A percentile compares a stretch with the other conserved stretches of the same genome.
Evolutionary conservation across 2,113 vertebrate genomes (phyloP).

Genomic region (Macaca fascicularis): DNA sequence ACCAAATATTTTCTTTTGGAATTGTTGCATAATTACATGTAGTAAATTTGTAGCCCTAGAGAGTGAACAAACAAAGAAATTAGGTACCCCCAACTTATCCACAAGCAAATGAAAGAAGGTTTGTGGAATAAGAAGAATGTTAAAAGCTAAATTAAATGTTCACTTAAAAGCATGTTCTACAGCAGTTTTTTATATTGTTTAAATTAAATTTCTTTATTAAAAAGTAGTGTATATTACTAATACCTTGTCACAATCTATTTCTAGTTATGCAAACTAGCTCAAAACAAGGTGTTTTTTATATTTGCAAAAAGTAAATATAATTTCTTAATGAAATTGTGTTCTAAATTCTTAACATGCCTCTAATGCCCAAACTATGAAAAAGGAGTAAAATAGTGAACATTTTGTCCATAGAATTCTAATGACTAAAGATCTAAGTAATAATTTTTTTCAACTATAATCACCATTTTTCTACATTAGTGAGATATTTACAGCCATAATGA

Average conservation of each 20-base stretch:
- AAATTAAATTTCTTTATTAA: background rate
- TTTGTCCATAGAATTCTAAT: background rate
- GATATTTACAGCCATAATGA: background rate
- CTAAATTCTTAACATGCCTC: background rate
- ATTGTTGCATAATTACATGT: background rate
- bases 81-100: background rate
- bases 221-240: background rate
- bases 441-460: background rate
- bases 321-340: constrained; percentile 8
- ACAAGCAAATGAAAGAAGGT: background rate
- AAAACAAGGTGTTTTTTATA: background rate
- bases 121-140: background rate
- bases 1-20: constrained; percentile 40
- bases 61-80: constrained; percentile 24
- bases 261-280: background rate
- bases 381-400: background rate
- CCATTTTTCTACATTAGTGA: background rate
- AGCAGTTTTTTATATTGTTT: background rate
- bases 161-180: background rate
- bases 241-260: constrained; percentile 8
- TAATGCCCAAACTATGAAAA: background rate
- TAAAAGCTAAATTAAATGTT: constrained; percentile 2
- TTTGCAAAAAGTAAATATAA: background rate
- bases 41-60: background rate
- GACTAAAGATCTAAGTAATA: background rate